Evolutionary conservation across 1,140 invertebrate genomes (phyloP).

Genomic region (Panagrolaimus sp.): DNA sequence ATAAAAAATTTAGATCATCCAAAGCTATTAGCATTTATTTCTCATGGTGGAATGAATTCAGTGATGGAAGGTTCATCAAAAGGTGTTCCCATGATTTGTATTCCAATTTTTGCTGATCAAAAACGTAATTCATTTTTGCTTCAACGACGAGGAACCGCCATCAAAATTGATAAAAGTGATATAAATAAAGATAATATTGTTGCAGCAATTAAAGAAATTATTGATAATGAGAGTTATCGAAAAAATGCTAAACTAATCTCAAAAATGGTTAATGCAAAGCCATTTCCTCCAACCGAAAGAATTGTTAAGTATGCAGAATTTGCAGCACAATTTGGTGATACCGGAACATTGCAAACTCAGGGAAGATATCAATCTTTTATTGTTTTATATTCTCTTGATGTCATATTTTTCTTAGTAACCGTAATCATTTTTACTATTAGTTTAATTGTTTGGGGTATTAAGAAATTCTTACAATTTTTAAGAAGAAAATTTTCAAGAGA

Average conservation of each 20-base stretch:
- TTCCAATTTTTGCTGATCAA: constrained; percentile 12
- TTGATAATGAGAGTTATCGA: background rate
- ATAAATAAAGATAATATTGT: background rate
- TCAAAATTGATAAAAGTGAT: background rate
- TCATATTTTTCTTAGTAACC: constrained; percentile 6
- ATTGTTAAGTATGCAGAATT: constrained; percentile 14
- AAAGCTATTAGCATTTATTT: background rate
- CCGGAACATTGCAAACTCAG: constrained; percentile 8
- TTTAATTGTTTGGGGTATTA: background rate
- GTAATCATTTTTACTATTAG: background rate
- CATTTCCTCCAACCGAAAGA: constrained; percentile 12
- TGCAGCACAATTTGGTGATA: constrained; percentile 19
- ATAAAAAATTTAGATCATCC: background rate
- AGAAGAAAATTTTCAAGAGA: too few relatives aligned
- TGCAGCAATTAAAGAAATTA: background rate
- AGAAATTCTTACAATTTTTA: too few relatives aligned
- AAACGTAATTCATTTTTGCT: background rate
- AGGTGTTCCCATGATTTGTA: background rate
- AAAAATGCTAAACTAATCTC: background rate
- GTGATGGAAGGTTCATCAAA: background rate
- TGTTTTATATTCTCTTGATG: constrained; percentile 15
- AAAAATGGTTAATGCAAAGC: constrained; percentile 19
- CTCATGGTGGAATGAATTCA: constrained; percentile 16
- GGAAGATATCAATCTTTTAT: constrained; percentile 7
- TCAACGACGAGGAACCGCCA: background rate